Percentiles rank a stretch among this genome's conserved stretches.
phyloP scores from a whole-genome alignment of 2,888 invertebrate genomes.

The Rhimphoctona megacephalus region DNA sequence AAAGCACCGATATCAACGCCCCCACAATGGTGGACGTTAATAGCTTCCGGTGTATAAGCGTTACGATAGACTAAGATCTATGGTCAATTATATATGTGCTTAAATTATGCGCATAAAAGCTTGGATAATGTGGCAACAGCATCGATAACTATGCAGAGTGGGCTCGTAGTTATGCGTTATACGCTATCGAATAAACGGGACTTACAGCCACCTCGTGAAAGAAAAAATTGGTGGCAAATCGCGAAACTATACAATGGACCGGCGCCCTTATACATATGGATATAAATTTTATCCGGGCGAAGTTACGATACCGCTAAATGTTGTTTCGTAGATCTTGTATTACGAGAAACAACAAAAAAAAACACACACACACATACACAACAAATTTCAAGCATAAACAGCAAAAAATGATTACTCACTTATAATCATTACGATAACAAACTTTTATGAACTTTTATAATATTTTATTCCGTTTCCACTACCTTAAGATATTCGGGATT shows the following conservation, averaged over 20 bases:
- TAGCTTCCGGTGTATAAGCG: slow-evolving; percentile 21
- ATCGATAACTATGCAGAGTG: slow-evolving; percentile 48
- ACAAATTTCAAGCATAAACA: neutral
- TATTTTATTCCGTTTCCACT: neutral
- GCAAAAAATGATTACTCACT: neutral
- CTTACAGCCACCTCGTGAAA: slow-evolving; percentile 27
- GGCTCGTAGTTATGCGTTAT: slow-evolving; percentile 71
- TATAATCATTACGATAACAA: no score
- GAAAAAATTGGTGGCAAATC: slow-evolving; percentile 52
- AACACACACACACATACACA: neutral
- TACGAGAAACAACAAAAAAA: neutral
- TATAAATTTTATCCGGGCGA: neutral
- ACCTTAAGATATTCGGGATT: neutral
- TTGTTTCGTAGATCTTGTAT: neutral
- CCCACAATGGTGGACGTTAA: neutral
- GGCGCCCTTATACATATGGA: neutral
- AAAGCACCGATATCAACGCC: slow-evolving; percentile 17
- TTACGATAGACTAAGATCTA: slow-evolving; percentile 33
- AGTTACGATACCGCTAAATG: neutral
- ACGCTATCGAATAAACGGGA: slow-evolving; percentile 73
- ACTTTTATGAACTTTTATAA: neutral
- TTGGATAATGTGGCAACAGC: slow-evolving; percentile 63
- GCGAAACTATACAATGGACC: slow-evolving; percentile 39
- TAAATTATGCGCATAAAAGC: slow-evolving; percentile 80
- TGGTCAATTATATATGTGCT: slow-evolving; percentile 80